phyloP scores from a whole-genome alignment of 2,113 vertebrate genomes.

The Micronisus gabar region DNA sequence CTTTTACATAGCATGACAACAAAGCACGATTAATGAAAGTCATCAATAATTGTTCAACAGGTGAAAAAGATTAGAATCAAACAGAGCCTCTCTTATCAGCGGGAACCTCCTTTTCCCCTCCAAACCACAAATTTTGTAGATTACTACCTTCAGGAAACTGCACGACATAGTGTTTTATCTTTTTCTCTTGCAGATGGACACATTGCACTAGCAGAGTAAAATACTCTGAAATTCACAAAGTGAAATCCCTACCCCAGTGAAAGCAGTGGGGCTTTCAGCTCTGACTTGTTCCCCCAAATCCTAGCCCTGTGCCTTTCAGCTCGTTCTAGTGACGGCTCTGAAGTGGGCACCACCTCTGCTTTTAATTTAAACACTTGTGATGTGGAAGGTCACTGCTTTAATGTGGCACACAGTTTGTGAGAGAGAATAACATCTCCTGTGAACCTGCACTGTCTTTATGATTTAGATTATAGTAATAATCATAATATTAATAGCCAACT shows the following conservation, averaged over 20 bases:
- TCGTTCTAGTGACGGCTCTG: neutral
- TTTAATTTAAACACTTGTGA: neutral
- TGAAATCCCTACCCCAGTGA: rapidly evolving
- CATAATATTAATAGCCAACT: neutral
- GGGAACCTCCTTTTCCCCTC: neutral
- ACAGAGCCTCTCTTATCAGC: neutral
- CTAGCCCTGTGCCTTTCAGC: neutral
- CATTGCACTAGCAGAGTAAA: neutral
- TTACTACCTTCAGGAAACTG: neutral
- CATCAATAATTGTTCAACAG: constrained; percentile 37
- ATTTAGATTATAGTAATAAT: neutral
- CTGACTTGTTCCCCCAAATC: neutral
- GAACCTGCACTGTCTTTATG: neutral
- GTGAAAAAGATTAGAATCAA: neutral
- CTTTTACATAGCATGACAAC: neutral
- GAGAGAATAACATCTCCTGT: neutral
- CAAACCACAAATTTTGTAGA: neutral
- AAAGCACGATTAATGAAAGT: constrained; percentile 31
- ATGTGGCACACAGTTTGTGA: rapidly evolving
- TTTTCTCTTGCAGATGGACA: neutral
- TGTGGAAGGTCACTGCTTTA: neutral
- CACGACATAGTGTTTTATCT: neutral
- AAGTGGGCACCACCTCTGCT: neutral
- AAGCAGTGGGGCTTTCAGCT: neutral
- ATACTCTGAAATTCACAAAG: neutral